Evolutionary conservation across 2,797 vertebrate genomes (phyloP).

Genomic region (Periparus ater): DNA sequence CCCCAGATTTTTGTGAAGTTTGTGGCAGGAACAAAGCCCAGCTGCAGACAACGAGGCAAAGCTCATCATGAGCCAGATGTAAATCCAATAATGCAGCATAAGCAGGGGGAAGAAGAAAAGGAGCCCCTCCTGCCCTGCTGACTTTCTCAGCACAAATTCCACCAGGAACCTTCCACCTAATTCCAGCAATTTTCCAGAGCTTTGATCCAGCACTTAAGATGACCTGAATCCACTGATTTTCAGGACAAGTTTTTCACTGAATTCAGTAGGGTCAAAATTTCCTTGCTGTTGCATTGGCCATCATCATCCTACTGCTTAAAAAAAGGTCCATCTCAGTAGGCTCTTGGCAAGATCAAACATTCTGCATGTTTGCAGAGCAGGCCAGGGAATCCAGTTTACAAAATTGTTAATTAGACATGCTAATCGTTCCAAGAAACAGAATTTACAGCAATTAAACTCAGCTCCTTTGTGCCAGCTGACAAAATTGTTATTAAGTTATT

Average conservation of each 20-base stretch:
- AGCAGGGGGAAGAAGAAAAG: not conserved
- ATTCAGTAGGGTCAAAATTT: not conserved
- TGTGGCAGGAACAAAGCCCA: not conserved
- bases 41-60: not conserved
- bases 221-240: not conserved
- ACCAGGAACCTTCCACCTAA: not conserved
- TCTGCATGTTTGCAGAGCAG: not conserved
- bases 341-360: not conserved
- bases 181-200: not conserved
- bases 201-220: not conserved
- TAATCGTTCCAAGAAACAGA: not conserved
- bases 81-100: not conserved
- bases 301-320: not conserved
- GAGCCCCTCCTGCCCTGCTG: not conserved
- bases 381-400: not conserved
- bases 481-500: not conserved
- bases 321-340: not conserved
- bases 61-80: not conserved
- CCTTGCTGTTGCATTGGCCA: not conserved
- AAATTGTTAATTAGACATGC: not conserved
- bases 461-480: not conserved
- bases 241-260: not conserved
- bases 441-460: not conserved
- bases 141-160: not conserved
- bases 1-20: not conserved